Evolutionary conservation across 2,888 invertebrate species (phyloP).

Genomic region (Drosophila differens): DNA sequence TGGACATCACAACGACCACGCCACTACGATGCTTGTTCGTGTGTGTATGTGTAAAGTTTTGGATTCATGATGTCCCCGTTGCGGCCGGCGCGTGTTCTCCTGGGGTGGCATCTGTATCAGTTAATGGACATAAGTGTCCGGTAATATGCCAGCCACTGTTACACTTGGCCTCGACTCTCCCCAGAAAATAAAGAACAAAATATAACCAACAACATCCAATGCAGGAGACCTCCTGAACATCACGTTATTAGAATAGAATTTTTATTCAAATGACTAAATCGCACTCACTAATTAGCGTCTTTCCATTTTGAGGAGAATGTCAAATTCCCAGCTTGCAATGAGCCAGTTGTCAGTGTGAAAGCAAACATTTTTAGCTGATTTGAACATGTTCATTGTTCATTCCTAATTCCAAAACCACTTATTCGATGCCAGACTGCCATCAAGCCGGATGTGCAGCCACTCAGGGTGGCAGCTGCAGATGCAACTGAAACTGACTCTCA

Average conservation of each 20-base stretch:
- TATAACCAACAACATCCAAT: neutral
- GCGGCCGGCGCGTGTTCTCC: conserved; percentile 59
- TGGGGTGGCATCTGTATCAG: conserved; percentile 79
- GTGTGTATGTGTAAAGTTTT: conserved; percentile 41
- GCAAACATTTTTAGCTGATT: conserved; percentile 6
- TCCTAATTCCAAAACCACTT: neutral
- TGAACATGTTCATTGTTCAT: conserved; percentile 6
- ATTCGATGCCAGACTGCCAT: neutral
- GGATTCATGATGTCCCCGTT: conserved; percentile 60
- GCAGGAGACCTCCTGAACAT: neutral
- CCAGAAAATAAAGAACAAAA: conserved; percentile 2
- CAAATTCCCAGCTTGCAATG: neutral
- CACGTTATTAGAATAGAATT: neutral
- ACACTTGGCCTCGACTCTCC: conserved; percentile 37
- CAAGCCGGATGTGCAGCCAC: conserved; percentile 56
- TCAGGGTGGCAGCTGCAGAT: conserved; percentile 27
- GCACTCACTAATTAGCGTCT: conserved; percentile 9
- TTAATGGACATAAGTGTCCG: conserved; percentile 70
- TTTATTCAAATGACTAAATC: neutral
- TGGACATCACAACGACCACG: conserved; percentile 23
- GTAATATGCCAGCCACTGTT: conserved; percentile 65
- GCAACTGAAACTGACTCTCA: conserved; percentile 31
- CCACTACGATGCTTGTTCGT: conserved; percentile 15
- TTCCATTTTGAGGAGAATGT: neutral
- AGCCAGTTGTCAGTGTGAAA: conserved; percentile 1